Conservation (phyloP, 1,140 invertebrate species). For the Diploscapter pachys region DNA sequence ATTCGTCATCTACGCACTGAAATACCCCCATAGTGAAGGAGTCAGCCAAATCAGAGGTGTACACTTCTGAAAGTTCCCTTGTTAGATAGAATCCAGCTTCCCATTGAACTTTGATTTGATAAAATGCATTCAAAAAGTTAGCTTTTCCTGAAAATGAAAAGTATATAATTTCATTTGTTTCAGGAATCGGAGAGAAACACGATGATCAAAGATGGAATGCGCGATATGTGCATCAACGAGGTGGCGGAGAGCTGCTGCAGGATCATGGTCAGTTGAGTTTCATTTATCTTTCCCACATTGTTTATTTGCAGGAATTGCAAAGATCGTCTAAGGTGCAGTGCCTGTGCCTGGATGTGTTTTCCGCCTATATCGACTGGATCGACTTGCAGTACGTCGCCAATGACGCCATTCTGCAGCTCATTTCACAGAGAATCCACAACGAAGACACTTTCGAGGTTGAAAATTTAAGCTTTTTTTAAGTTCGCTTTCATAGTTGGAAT, state of each 20-base stretch:
- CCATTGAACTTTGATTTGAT: too few relatives aligned
- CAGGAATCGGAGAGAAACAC: slow-evolving; percentile 37
- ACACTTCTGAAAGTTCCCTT: too few relatives aligned
- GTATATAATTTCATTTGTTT: background rate
- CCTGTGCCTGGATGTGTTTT: slow-evolving; percentile 32
- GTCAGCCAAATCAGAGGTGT: too few relatives aligned
- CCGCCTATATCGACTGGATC: slow-evolving; percentile 38
- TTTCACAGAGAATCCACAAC: slow-evolving; percentile 22
- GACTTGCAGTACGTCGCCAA: slow-evolving; percentile 39
- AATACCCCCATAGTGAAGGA: too few relatives aligned
- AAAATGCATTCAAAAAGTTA: too few relatives aligned
- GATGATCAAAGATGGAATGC: slow-evolving; percentile 42
- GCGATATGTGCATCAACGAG: slow-evolving; percentile 39
- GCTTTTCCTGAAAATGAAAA: too few relatives aligned
- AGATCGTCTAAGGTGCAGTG: slow-evolving; percentile 2
- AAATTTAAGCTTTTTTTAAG: background rate
- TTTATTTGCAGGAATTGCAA: slow-evolving; percentile 3
- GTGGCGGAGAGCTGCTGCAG: slow-evolving; percentile 29
- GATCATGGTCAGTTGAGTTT: slow-evolving; percentile 23
- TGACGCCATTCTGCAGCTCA: slow-evolving; percentile 29
- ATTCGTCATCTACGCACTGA: too few relatives aligned
- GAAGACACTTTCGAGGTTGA: slow-evolving; percentile 25
- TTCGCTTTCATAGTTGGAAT: background rate
- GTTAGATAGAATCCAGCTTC: too few relatives aligned
- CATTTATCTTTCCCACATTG: background rate